Evolutionary conservation across 2,888 invertebrate species (phyloP).

Genomic region (Fabriciana adippe): DNA sequence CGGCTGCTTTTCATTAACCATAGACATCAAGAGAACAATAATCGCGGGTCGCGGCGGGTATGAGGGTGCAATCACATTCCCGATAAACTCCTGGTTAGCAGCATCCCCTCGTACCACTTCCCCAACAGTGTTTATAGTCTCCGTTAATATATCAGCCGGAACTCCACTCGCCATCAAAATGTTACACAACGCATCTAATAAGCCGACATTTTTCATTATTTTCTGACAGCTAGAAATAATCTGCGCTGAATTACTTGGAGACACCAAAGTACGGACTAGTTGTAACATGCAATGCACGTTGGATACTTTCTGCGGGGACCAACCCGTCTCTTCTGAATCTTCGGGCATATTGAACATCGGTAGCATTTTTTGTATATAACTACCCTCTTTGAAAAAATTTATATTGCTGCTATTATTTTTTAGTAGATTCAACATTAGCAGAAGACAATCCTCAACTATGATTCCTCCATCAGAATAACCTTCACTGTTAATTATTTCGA

Average conservation of each 20-base stretch:
- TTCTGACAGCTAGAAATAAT: slow-evolving; percentile 92
- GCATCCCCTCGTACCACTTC: slow-evolving; percentile 96
- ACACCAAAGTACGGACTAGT: slow-evolving; percentile 94
- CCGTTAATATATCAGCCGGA: slow-evolving; percentile 97
- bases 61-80: slow-evolving; percentile 94
- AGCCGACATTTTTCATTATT: slow-evolving; percentile 91
- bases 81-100: slow-evolving; percentile 95
- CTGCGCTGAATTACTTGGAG: slow-evolving; percentile 95
- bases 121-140: slow-evolving; percentile 96
- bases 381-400: slow-evolving; percentile 98
- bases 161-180: slow-evolving; percentile 98
- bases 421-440: slow-evolving; percentile 95
- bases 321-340: slow-evolving; percentile 87
- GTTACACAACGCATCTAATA: slow-evolving; percentile 85
- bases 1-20: slow-evolving; percentile 99
- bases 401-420: slow-evolving; percentile 98
- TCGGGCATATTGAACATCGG: slow-evolving; percentile 93
- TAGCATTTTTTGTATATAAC: slow-evolving; percentile 94
- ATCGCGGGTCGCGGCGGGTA: slow-evolving; percentile 96
- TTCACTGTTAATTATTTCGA: slow-evolving; percentile 95
- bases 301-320: slow-evolving; percentile 96
- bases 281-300: slow-evolving; percentile 96
- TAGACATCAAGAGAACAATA: slow-evolving; percentile 97
- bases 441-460: slow-evolving; percentile 98
- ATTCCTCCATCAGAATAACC: slow-evolving; percentile 97